Conservation (phyloP, 2,888 invertebrate genomes). For the Perithous albicinctus region DNA sequence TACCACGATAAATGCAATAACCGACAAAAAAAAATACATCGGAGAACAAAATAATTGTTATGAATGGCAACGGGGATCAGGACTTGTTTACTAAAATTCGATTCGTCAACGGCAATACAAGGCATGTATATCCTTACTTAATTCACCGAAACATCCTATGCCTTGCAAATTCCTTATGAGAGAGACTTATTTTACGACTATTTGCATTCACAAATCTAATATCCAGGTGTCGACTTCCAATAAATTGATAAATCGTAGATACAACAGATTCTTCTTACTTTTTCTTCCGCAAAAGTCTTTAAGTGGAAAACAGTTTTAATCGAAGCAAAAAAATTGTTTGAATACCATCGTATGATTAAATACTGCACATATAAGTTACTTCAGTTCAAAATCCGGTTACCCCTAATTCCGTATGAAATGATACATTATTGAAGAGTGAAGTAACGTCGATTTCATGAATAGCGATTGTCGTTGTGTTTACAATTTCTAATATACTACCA, state of each 20-base stretch:
- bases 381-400: not conserved
- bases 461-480: slow-evolving; percentile 10
- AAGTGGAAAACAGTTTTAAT: not conserved
- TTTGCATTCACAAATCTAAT: not conserved
- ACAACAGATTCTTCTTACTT: not conserved
- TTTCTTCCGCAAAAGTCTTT: not conserved
- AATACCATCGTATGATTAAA: too few species aligned
- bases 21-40: not conserved
- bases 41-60: not conserved
- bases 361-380: too few species aligned
- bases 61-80: not conserved
- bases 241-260: not conserved
- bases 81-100: too few species aligned
- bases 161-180: not conserved
- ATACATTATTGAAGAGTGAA: not conserved
- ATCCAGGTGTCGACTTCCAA: not conserved
- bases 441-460: slow-evolving; percentile 7
- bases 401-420: not conserved
- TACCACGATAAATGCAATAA: not conserved
- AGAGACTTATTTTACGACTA: not conserved
- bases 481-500: slow-evolving; percentile 14
- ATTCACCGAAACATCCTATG: not conserved
- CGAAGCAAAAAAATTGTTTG: not conserved
- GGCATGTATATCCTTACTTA: too few species aligned
- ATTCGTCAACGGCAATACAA: too few species aligned